Evolutionary conservation across 1,140 invertebrate species (phyloP).

Genomic region (Aphis gossypii): DNA sequence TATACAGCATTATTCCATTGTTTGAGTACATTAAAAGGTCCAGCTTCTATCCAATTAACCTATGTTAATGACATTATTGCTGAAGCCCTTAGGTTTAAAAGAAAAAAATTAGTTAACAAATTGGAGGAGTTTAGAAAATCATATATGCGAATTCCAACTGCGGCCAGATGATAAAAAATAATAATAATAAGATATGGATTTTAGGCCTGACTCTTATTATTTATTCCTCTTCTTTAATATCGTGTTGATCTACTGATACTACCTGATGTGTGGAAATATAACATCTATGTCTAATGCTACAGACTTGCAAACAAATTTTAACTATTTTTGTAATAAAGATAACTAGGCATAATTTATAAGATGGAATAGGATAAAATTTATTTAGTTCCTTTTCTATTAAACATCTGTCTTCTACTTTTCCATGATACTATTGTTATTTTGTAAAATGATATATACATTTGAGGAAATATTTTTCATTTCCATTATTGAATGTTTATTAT

Average conservation of each 20-base stretch:
- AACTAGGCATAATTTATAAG: neutral
- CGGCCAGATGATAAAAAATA: conserved; percentile 48
- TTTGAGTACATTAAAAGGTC: conserved; percentile 76
- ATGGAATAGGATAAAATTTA: conserved; percentile 14
- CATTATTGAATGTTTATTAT: conserved; percentile 21
- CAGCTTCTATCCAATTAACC: conserved; percentile 72
- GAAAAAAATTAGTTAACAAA: conserved; percentile 73
- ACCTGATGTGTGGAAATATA: neutral
- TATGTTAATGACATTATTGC: conserved; percentile 78
- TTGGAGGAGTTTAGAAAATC: conserved; percentile 65
- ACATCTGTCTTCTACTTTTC: conserved; percentile 8
- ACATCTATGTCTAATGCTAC: neutral
- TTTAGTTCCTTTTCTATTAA: conserved; percentile 28
- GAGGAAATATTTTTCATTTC: conserved; percentile 2
- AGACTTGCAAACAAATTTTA: neutral
- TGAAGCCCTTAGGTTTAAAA: conserved; percentile 82
- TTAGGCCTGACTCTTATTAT: conserved; percentile 2
- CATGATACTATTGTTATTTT: neutral
- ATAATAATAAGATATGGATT: neutral
- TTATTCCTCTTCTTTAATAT: neutral
- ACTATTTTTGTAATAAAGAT: conserved; percentile 16
- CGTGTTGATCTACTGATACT: neutral
- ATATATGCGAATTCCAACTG: conserved; percentile 51
- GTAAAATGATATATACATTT: conserved; percentile 40
- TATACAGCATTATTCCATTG: conserved; percentile 75